Evolutionary conservation across 2,888 invertebrate species (phyloP).

Genomic region (Calliopum simillimum): DNA sequence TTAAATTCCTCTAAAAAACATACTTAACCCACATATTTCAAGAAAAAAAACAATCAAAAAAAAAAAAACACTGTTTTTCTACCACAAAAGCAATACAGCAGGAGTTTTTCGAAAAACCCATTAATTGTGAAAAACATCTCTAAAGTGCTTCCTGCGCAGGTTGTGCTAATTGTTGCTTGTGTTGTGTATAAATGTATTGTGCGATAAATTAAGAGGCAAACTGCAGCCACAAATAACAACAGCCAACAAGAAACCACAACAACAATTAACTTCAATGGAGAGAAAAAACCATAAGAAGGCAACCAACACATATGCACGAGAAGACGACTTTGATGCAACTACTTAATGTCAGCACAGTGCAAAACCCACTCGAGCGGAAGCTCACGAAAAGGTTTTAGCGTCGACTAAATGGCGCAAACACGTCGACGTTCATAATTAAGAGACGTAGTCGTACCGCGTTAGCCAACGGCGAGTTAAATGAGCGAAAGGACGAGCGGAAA

Average conservation of each 20-base stretch:
- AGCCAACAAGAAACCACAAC: background rate
- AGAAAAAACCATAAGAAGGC: too few species aligned
- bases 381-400: slow-evolving; percentile 13
- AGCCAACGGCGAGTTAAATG: slow-evolving; percentile 3
- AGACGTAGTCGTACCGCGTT: slow-evolving; percentile 8
- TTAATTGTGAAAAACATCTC: slow-evolving; percentile 8
- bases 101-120: background rate
- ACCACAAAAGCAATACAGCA: background rate
- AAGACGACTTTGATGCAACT: slow-evolving; percentile 31
- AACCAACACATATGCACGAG: too few species aligned
- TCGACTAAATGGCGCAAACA: slow-evolving; percentile 22
- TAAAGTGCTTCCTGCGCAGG: background rate
- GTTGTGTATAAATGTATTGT: background rate
- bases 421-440: slow-evolving; percentile 17
- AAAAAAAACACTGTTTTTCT: too few species aligned
- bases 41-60: too few species aligned
- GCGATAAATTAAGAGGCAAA: background rate
- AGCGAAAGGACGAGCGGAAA: slow-evolving; percentile 8
- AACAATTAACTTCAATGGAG: background rate
- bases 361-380: slow-evolving; percentile 31
- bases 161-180: background rate
- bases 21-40: too few species aligned
- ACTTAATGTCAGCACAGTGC: slow-evolving; percentile 39
- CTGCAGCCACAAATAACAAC: slow-evolving; percentile 6
- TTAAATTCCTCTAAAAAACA: too few species aligned